Conservation (phyloP, 2,888 invertebrate species). For the Rhopalosiphum nymphaeae region DNA sequence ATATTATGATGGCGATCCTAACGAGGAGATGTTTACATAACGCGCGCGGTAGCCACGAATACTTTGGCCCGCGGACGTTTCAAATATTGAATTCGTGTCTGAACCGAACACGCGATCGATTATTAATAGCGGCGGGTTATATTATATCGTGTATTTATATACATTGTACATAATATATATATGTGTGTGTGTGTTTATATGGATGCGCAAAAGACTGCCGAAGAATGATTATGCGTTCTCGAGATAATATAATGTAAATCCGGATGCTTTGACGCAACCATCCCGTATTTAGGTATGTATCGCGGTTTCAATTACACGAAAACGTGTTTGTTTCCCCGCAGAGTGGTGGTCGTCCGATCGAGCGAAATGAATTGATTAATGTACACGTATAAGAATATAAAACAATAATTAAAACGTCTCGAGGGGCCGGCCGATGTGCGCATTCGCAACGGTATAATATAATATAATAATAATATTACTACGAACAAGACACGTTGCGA, state of each 20-base stretch:
- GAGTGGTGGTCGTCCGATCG: background rate
- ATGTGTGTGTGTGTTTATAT: background rate
- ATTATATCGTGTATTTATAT: background rate
- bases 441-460: background rate
- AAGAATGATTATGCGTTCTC: background rate
- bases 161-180: background rate
- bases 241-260: constrained; percentile 14
- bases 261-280: background rate
- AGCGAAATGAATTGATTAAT: constrained; percentile 33
- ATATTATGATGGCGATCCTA: background rate
- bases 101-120: constrained; percentile 15
- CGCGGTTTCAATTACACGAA: constrained; percentile 40
- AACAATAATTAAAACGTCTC: constrained; percentile 50
- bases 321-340: constrained; percentile 1
- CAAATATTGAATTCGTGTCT: background rate
- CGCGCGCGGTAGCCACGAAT: background rate
- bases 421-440: background rate
- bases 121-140: background rate
- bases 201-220: background rate
- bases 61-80: background rate
- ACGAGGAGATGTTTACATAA: constrained; percentile 7
- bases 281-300: background rate
- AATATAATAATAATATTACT: background rate
- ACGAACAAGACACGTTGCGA: background rate
- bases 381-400: background rate